Percentiles rank a stretch among this genome's conserved stretches.
Evolutionary conservation across 2,797 vertebrate species (phyloP).

Genomic region (Aviceda leuphotes): DNA sequence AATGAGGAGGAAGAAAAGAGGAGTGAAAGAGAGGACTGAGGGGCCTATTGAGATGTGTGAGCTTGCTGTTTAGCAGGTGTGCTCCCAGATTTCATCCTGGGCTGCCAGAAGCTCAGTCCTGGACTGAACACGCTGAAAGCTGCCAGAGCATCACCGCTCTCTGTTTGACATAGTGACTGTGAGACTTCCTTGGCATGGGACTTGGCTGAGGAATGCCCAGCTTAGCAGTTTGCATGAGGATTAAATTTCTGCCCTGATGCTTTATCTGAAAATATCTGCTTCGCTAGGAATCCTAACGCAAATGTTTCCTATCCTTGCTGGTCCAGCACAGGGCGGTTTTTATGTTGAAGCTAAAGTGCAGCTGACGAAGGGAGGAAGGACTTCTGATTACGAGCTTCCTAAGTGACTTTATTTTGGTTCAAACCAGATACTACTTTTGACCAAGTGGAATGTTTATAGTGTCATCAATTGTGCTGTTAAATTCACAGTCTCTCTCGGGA

Average conservation of each 20-base stretch:
- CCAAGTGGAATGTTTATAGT: neutral
- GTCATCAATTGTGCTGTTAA: neutral
- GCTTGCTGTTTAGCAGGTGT: neutral
- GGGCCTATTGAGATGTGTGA: neutral
- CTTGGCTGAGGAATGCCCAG: neutral
- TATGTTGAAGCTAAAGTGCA: neutral
- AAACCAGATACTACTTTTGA: neutral
- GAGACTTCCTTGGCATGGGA: neutral
- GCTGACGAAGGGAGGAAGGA: neutral
- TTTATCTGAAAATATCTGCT: neutral
- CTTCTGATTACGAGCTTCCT: neutral
- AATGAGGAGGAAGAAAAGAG: neutral
- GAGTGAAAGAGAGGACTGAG: neutral
- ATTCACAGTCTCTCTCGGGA: neutral
- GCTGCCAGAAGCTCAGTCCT: neutral
- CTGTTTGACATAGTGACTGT: neutral
- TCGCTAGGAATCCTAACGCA: neutral
- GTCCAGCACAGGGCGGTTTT: neutral
- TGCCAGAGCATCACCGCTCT: neutral
- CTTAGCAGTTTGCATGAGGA: neutral
- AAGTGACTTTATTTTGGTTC: neutral
- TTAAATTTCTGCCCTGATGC: neutral
- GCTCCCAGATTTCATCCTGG: neutral
- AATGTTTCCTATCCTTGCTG: neutral
- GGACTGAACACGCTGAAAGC: neutral